Evolutionary conservation across 2,113 vertebrate species (phyloP).

Genomic region (Myotis lucifugus): DNA sequence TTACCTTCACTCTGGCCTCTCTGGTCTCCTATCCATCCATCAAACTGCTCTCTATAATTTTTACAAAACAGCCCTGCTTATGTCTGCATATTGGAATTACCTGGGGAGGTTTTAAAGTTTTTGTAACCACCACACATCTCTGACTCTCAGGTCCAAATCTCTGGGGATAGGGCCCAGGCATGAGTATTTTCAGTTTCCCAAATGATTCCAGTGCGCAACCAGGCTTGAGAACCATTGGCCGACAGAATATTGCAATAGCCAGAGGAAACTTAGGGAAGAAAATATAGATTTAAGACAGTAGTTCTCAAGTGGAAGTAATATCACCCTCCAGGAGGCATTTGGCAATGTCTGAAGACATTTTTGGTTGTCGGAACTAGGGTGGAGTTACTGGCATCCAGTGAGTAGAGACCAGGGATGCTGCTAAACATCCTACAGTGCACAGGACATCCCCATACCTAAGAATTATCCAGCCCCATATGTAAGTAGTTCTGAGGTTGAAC

Average conservation of each 20-base stretch:
- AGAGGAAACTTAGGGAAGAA: not conserved
- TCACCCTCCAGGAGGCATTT: not conserved
- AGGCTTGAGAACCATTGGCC: not conserved
- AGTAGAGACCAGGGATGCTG: not conserved
- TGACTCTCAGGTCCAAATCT: not conserved
- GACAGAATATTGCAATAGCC: not conserved
- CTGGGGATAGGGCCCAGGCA: accelerated
- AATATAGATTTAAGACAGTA: not conserved
- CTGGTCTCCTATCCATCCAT: not conserved
- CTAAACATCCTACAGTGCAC: not conserved
- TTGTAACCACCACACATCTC: not conserved
- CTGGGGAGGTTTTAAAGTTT: not conserved
- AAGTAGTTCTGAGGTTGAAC: not conserved
- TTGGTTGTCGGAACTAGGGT: not conserved
- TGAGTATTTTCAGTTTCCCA: not conserved
- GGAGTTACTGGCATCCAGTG: not conserved
- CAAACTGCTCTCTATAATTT: not conserved
- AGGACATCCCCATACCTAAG: not conserved
- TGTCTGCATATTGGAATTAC: not conserved
- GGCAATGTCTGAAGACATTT: not conserved
- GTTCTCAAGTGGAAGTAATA: not conserved
- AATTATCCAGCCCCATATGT: not conserved
- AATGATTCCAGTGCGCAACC: not conserved
- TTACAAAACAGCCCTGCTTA: not conserved
- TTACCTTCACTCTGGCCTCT: not conserved